Evolutionary conservation across 2,113 vertebrate genomes (phyloP).

Genomic region (Nettapus auritus): DNA sequence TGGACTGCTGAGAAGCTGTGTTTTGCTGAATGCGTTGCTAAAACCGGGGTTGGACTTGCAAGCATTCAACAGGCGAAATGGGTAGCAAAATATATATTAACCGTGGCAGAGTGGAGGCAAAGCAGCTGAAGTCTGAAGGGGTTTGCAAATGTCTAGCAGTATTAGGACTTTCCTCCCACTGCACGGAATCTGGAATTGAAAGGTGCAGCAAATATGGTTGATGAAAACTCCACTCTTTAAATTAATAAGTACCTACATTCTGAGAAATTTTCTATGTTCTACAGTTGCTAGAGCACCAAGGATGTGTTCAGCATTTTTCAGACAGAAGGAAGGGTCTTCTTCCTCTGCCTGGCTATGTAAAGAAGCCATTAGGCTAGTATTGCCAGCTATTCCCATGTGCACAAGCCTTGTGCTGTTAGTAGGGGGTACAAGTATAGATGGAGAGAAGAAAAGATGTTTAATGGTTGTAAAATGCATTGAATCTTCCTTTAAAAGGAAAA

Average conservation of each 20-base stretch:
- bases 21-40: conserved; percentile 16
- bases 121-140: background rate
- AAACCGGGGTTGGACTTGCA: background rate
- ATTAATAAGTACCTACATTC: background rate
- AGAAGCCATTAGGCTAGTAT: background rate
- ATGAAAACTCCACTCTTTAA: background rate
- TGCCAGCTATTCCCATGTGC: background rate
- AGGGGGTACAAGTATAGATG: conserved; percentile 8
- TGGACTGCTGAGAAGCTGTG: background rate
- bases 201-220: background rate
- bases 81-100: background rate
- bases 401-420: conserved; percentile 8
- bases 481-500: conserved; percentile 47
- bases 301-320: background rate
- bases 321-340: background rate
- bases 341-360: background rate
- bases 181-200: background rate
- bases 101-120: background rate
- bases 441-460: conserved; percentile 51
- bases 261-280: background rate
- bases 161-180: background rate
- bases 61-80: background rate
- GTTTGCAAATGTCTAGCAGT: background rate
- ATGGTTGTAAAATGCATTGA: conserved; percentile 48
- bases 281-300: background rate